phyloP scores from a whole-genome alignment of 1,140 invertebrate species.

The Sminthurides bifidus region DNA sequence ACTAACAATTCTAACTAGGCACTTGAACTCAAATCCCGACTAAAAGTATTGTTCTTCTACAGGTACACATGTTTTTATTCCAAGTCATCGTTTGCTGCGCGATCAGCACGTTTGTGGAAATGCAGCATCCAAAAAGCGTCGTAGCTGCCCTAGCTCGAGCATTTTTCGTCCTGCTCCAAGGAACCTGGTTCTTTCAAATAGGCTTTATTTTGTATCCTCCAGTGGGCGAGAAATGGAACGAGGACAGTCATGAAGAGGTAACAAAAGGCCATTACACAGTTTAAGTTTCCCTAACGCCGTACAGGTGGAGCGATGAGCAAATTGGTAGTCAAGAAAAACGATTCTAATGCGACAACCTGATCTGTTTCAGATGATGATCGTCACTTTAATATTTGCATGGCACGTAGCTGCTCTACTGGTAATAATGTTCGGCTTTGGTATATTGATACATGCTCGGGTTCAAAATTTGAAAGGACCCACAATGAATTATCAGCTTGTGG shows the following conservation, averaged over 20 bases:
- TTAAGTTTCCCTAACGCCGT: neutral
- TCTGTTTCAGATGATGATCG: slow-evolving; percentile 38
- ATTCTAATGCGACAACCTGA: neutral
- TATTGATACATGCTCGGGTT: slow-evolving; percentile 30
- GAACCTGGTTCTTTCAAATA: slow-evolving; percentile 44
- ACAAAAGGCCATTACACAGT: neutral
- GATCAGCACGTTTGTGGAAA: slow-evolving; percentile 36
- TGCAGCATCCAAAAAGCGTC: slow-evolving; percentile 36
- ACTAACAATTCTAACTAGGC: too few relatives aligned
- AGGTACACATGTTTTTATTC: slow-evolving; percentile 41
- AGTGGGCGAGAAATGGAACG: slow-evolving; percentile 36
- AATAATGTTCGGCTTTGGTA: slow-evolving; percentile 34
- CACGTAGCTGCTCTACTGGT: slow-evolving; percentile 37
- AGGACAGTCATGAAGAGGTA: slow-evolving; percentile 37
- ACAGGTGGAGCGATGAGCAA: neutral
- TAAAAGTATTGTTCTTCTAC: neutral
- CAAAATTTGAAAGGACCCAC: slow-evolving; percentile 18
- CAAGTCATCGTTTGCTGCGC: slow-evolving; percentile 36
- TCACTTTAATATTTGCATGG: slow-evolving; percentile 41
- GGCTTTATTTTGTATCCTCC: slow-evolving; percentile 45
- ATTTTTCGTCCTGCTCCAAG: slow-evolving; percentile 40
- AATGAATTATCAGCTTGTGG: slow-evolving; percentile 25
- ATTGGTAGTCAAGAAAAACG: neutral
- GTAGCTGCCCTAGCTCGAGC: slow-evolving; percentile 35
- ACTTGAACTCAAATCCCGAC: too few relatives aligned